Base-by-base conservation (phyloP, 2,888 invertebrate genomes). In the Tachystola acroxantha region DNA sequence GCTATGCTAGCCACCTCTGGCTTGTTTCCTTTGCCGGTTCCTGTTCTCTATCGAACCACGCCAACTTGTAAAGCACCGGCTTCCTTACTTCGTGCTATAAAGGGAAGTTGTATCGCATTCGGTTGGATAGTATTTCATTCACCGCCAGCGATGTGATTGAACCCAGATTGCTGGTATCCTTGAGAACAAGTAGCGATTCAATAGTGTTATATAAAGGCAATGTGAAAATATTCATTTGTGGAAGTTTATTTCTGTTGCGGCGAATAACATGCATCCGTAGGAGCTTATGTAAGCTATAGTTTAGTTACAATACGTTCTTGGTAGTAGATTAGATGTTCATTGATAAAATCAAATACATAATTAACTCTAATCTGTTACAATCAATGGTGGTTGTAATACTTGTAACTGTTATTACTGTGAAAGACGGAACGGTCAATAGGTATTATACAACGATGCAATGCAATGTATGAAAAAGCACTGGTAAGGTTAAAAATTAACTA, bases 61-160 rank as follows among this genome's bases (percentile, higher is more conserved):
- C 38, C 53, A 37, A 45, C 44, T 55, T 39, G 35, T 33, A 42
- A 43, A 52, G 53, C 46, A 42, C 44, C 31, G 20, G 34, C 34
- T 39, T 48, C 26, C 42, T 34, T 37, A 29, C 31, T 32, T 27
- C 5, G 31, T 34, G 44, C 33, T 10, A 35, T 40, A 41, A 45
- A 46, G 46, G 47, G 49, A 42, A 34, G 36, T 43, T 36, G 64
- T 58, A 38, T 52, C 40, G 34, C 41, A 53, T 57, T 67, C 45
- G 46, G 60, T 40, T 47, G 69, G 57, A 48, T 71, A 52, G 53
- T 52, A 64, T 72, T 81, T 80, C 77, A 81, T 81, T 84, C 75
- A 81, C 67, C 72, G 75, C 67, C 59, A 55, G 47, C 61, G 57
- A 67, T 66, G 81, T 80, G 81, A 80, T 64, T 84, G 80, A 82